Evolutionary conservation across 2,888 invertebrate genomes (phyloP), one percentile per base, ranked within the genome.

Genomic region (Micoletzkya japonica): DNA sequence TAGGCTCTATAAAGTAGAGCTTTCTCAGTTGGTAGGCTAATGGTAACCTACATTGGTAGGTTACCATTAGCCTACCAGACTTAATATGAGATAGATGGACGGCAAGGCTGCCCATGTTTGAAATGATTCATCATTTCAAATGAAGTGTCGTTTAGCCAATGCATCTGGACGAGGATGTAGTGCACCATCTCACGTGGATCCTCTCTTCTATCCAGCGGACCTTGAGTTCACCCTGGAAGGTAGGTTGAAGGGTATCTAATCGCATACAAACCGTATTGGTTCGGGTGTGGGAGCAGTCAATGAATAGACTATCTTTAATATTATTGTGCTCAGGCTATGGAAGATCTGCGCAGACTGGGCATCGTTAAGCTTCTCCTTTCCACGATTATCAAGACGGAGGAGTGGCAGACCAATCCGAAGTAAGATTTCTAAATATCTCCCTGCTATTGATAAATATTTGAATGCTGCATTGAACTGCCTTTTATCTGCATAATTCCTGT

Each of bases 331-430:
- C 75, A 97, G 96, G 96, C 96, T 0, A 93, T 95, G 0, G 93
- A 94, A 85, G 91, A 93, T 79, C 89, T 96, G 36, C 87, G 93
- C 73, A 91, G 91, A 81, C 88, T 95, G 39, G 93, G 94, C 3
- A 94, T 93, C 0, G 90, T 89, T 2, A 81, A 82, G 0, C 88
- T 94, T 66, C 88, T 96, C 34, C 88, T 95, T 74, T 91, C 92
- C 86, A 91, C 95, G 4, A 91, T 95, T 28, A 93, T 92, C 0
- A 91, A 92, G 76, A 91, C 93, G 0, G 92, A 92, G 85, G 93
- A 94, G 81, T 95, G 95, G 94, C 93, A 92, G 87, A 93, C 91
- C 85, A n/a, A n/a, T n/a, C n/a, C n/a, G n/a, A n/a, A n/a, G n/a
- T n/a, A n/a, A n/a, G n/a, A 91, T 20, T 14, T 44, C 10, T 20